Evolutionary conservation across 2,113 vertebrate genomes (phyloP), one percentile per base, ranked within the genome.

Genomic region (Trinectes maculatus): DNA sequence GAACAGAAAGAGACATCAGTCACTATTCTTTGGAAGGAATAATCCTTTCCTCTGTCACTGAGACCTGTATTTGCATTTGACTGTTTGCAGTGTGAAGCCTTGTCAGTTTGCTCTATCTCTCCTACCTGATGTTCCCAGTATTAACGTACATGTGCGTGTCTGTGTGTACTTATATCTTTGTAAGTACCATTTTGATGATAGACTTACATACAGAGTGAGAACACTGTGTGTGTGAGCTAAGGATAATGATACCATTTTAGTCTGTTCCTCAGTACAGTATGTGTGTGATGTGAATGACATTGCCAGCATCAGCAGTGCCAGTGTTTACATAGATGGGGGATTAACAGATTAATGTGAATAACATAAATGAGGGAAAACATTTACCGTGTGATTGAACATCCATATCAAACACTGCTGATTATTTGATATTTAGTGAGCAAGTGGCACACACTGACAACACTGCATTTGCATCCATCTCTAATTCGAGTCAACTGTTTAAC

Each of bases 311-410:
- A 15, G 42, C n/a, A n/a, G n/a, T n/a, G n/a, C n/a, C n/a, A 40
- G 11, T 64, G 34, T 47, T 72, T 46, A 59, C 4, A 1, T 51
- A 76, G 21, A 47, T 24, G 48, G 37, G 43, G 63, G 58, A 72
- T 83, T 62, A 69, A 80, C 42, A 65, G 63, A 70, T 72, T 61
- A 36, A 53, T 52, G 34, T 69, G 22, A 46, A 62, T 76, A 49
- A 60, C 42, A 61, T 39, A 58, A 47, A 25, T 48, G 36, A 33
- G 15, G 16, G 68, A 25, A 39, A 73, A 72, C 60, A 79, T 77
- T 83, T 42, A 39, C 44, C 16, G 13, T 67, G 25, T 48, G 53
- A n/a, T 36, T 15, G 54, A 55, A 37, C 57, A 65, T 55, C 48
- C 28, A 65, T 52, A 21, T 68, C 36, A 25, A 68, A 51, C 43